Percentiles rank a stretch among this genome's conserved stretches.
Conservation (phyloP, 2,113 vertebrate genomes). For the Rhinopomastus cyanomelas region DNA sequence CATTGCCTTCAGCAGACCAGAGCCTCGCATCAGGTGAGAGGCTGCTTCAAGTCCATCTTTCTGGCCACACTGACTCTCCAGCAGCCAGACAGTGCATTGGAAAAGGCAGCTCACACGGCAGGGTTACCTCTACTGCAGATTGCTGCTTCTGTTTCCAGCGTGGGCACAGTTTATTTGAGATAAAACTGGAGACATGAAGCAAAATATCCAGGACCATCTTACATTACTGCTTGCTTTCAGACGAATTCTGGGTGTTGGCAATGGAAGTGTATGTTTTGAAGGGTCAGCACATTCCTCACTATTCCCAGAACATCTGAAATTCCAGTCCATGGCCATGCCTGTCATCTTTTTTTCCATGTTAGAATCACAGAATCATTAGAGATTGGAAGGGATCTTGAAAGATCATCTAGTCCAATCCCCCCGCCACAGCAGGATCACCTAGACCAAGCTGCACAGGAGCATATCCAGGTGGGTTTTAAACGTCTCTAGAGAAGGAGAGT, state of each 20-base stretch:
- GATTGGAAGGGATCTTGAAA: too few relatives aligned
- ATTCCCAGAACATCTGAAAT: background rate
- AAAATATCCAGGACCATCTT: background rate
- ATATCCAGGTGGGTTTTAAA: too few relatives aligned
- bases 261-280: rapidly evolving
- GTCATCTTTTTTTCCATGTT: background rate
- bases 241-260: background rate
- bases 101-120: background rate
- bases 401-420: too few relatives aligned
- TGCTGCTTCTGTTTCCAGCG: background rate
- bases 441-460: too few relatives aligned
- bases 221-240: background rate
- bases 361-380: too few relatives aligned
- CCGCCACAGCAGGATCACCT: too few relatives aligned
- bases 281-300: background rate
- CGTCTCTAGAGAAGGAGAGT: too few relatives aligned
- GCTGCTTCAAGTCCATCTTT: background rate
- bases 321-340: background rate
- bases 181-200: background rate
- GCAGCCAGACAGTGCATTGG: rapidly evolving
- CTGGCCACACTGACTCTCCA: background rate
- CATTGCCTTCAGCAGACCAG: background rate
- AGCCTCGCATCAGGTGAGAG: background rate
- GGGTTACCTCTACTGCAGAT: background rate
- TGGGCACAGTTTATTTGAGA: rapidly evolving